Percentiles rank a stretch among this genome's conserved stretches.
These are phyloP conservation scores for Drosophila tristis DNA, from an alignment of 1,140 invertebrate genomes.

Conservation along the genomic window DNA sequence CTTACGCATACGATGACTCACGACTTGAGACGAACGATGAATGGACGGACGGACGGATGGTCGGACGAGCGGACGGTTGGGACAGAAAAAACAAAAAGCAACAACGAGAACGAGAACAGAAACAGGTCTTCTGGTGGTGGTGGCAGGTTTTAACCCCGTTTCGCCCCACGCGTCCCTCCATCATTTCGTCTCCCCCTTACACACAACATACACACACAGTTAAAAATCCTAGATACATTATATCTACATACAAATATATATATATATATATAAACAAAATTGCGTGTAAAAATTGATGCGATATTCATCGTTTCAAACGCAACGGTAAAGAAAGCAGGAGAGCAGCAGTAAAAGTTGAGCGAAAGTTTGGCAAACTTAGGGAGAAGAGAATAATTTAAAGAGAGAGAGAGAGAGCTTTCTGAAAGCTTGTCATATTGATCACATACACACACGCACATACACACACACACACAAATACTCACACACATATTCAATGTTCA, in stretches of 20 bases:
- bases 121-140: slow-evolving; percentile 51
- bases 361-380: slow-evolving; percentile 8
- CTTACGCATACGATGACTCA: slow-evolving; percentile 36
- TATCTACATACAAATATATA: slow-evolving; percentile 43
- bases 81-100: slow-evolving; percentile 12
- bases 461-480: not conserved
- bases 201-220: slow-evolving; percentile 15
- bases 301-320: slow-evolving; percentile 23
- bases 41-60: too few relatives aligned
- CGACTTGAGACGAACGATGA: slow-evolving; percentile 14
- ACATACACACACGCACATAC: not conserved
- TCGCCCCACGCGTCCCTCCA: slow-evolving; percentile 24
- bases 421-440: slow-evolving; percentile 8
- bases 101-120: slow-evolving; percentile 21
- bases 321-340: slow-evolving; percentile 20
- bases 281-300: slow-evolving; percentile 79
- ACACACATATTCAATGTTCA: not conserved
- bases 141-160: slow-evolving; percentile 50
- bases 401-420: not conserved
- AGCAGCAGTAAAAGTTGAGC: slow-evolving; percentile 8
- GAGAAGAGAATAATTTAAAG: not conserved
- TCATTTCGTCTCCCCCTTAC: slow-evolving; percentile 5
- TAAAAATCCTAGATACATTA: slow-evolving; percentile 81
- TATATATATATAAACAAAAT: slow-evolving; percentile 31
- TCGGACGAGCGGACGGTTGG: too few relatives aligned